Conservation (phyloP, 1,140 invertebrate genomes). For the Prorops nasuta region DNA sequence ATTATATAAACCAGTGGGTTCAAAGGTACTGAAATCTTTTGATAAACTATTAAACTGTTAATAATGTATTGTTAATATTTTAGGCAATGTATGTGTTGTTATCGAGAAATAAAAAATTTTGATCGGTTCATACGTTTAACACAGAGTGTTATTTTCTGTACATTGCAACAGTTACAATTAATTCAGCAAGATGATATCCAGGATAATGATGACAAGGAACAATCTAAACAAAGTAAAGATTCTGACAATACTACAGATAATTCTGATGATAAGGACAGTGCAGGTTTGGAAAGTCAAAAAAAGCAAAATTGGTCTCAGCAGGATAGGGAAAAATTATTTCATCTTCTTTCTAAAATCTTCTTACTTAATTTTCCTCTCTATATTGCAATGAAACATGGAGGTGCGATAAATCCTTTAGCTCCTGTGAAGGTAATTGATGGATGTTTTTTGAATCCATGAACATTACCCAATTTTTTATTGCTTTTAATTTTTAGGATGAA, state of each 20-base stretch:
- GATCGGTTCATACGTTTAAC: slow-evolving; percentile 84
- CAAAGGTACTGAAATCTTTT: slow-evolving; percentile 39
- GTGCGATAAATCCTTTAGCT: slow-evolving; percentile 47
- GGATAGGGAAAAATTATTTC: slow-evolving; percentile 75
- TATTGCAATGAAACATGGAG: slow-evolving; percentile 82
- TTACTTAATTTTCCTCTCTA: slow-evolving; percentile 89
- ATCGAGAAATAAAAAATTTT: slow-evolving; percentile 85
- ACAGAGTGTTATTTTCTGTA: slow-evolving; percentile 75
- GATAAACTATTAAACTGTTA: background rate
- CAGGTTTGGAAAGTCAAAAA: slow-evolving; percentile 18
- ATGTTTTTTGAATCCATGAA: background rate
- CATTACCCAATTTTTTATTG: background rate
- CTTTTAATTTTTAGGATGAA: slow-evolving; percentile 39
- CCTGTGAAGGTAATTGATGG: slow-evolving; percentile 43
- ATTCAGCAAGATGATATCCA: slow-evolving; percentile 62
- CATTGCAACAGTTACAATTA: slow-evolving; percentile 72
- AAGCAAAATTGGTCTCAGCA: slow-evolving; percentile 65
- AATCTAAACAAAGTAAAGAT: slow-evolving; percentile 21
- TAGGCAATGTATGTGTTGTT: slow-evolving; percentile 90
- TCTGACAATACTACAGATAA: slow-evolving; percentile 36
- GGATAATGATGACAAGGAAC: slow-evolving; percentile 38
- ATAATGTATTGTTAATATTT: slow-evolving; percentile 32
- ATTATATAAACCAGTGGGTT: slow-evolving; percentile 54
- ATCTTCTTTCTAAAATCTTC: slow-evolving; percentile 79
- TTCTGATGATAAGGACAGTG: slow-evolving; percentile 17